Evolutionary conservation across 2,113 vertebrate genomes (phyloP), one percentile per base, ranked within the genome.

Genomic region (Hirundichthys speculiger): DNA sequence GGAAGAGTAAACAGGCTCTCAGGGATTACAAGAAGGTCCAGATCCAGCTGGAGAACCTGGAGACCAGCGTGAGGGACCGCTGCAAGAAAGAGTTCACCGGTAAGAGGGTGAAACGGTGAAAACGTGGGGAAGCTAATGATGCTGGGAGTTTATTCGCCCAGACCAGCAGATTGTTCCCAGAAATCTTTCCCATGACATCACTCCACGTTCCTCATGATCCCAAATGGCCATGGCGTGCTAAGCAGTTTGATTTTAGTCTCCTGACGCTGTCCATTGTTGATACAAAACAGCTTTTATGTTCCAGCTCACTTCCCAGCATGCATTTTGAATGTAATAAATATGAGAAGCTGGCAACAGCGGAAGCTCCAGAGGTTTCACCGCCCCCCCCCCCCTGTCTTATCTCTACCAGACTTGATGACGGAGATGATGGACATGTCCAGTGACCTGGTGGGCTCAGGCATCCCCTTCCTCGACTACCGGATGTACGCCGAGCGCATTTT

Each of bases 81-180:
- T 99, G 98, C 87, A 99, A 99, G 88, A 99, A 99, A 65, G 97
- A 99, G 84, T 99, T 99, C 84, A 98, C 98, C 80, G 98, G 98
- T 98, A 82, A 79, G 52, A 25, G 1, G 1, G 21, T 51, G n/a
- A n/a, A n/a, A n/a, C n/a, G n/a, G n/a, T n/a, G n/a, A n/a, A n/a
- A n/a, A n/a, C n/a, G n/a, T n/a, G n/a, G n/a, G n/a, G n/a, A n/a
- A n/a, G n/a, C n/a, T n/a, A n/a, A n/a, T n/a, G n/a, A n/a, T n/a
- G n/a, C n/a, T n/a, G n/a, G n/a, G n/a, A n/a, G n/a, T n/a, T n/a
- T n/a, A n/a, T n/a, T n/a, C n/a, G n/a, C n/a, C n/a, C n/a, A n/a
- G n/a, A n/a, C n/a, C n/a, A n/a, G n/a, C n/a, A n/a, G n/a, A n/a
- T n/a, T n/a, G n/a, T n/a, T n/a, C n/a, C n/a, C n/a, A n/a, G n/a